phyloP scores from a whole-genome alignment of 2,888 invertebrate species.

The Molanna angustata region DNA sequence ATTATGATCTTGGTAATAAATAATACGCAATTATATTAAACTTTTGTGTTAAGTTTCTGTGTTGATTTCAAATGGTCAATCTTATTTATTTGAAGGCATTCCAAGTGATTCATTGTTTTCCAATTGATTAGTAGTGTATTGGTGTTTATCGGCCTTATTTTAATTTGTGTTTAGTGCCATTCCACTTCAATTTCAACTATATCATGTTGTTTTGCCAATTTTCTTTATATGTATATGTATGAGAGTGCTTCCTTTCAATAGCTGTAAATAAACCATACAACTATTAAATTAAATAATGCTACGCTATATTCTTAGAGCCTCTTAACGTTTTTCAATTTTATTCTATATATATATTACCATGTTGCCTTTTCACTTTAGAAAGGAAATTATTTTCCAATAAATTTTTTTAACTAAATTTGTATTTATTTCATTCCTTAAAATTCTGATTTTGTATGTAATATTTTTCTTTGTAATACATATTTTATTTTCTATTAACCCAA shows the following conservation, averaged over 20 bases:
- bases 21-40: too few relatives aligned
- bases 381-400: conserved; percentile 54
- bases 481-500: too few relatives aligned
- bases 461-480: too few relatives aligned
- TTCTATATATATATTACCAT: conserved; percentile 48
- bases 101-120: conserved; percentile 26
- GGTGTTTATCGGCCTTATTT: conserved; percentile 29
- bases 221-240: conserved; percentile 15
- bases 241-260: conserved; percentile 32
- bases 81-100: conserved; percentile 28
- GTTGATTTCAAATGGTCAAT: too few relatives aligned
- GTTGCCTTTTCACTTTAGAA: conserved; percentile 57
- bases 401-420: too few relatives aligned
- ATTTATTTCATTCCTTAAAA: not conserved
- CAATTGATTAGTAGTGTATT: conserved; percentile 24
- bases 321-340: conserved; percentile 31
- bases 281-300: too few relatives aligned
- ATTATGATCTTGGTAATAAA: too few relatives aligned
- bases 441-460: too few relatives aligned
- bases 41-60: too few relatives aligned
- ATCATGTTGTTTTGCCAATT: conserved; percentile 26
- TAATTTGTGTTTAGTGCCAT: conserved; percentile 34
- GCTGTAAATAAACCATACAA: conserved; percentile 32
- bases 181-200: conserved; percentile 29
- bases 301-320: conserved; percentile 28